Evolutionary conservation across 2,888 invertebrate genomes (phyloP), one percentile per base, ranked within the genome.

Genomic region (Tribolium freemani): DNA sequence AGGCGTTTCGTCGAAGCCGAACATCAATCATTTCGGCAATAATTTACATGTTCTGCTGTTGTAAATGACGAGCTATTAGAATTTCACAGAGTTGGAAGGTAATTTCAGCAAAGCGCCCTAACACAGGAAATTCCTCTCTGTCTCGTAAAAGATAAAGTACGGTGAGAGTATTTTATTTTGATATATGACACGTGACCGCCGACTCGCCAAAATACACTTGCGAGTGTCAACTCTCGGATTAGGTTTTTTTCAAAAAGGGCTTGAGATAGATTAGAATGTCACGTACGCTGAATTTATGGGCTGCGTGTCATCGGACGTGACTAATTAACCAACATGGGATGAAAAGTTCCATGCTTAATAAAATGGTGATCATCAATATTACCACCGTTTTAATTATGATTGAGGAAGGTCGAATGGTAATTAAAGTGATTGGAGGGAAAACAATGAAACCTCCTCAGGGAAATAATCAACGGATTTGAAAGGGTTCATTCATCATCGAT

Each of bases 21-120:
- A 30, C 56, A 57, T 57, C 56, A 57, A 57, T 57, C 56, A 57
- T 57, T 38, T 38, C 16, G 11, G 16, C 38, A 57, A 57, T 57
- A 57, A 57, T 57, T 31, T 57, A 10, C 56, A 13, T 30, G 31
- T 57, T 57, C 11, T 57, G 26, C 11, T 16, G 56, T 38, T 57
- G 48, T 44, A 44, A 57, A 57, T 57, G 57, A 57, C 57, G 8
- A 9, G 20, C 60, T 26, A 26, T 60, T 60, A 60, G 26, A 60
- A 48, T 48, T 60, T 10, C 60, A 13, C 46, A 60, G 31, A 30
- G 11, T 57, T 57, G 31, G 44, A 20, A 31, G 44, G 38, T 57
- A 57, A 57, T 57, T 57, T 38, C 56, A 57, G 16, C 26, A 57
- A 57, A 57, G 38, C 30, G 56, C 10, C 6, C 53, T 26, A 53